Percentiles rank a stretch among this genome's conserved stretches.
Evolutionary conservation across 2,888 invertebrate species (phyloP).

Genomic region (Patella depressa): DNA sequence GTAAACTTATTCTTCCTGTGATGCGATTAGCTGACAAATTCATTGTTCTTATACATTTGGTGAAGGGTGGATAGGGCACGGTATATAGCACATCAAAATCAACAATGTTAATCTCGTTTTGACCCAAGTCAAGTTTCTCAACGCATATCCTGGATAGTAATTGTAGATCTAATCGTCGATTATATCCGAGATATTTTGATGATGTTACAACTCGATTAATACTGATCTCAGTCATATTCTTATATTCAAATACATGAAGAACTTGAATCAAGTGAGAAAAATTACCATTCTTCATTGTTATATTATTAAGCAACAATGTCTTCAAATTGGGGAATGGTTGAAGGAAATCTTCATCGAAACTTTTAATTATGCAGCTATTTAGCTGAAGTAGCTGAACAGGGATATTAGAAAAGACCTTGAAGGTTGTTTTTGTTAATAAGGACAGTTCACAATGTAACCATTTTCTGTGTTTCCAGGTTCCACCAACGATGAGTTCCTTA

Average conservation of each 20-base stretch:
- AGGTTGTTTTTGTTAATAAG: not conserved
- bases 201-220: not conserved
- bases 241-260: not conserved
- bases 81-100: not conserved
- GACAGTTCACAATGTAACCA: not conserved
- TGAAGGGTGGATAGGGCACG: not conserved
- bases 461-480: not conserved
- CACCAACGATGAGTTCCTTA: not conserved
- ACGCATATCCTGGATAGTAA: not conserved
- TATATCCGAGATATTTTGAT: not conserved
- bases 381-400: not conserved
- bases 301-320: not conserved
- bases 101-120: not conserved
- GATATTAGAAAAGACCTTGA: not conserved
- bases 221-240: not conserved
- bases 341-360: not conserved
- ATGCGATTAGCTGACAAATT: not conserved
- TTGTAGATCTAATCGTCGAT: not conserved
- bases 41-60: not conserved
- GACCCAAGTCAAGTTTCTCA: not conserved
- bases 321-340: not conserved
- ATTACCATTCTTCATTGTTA: not conserved
- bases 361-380: not conserved
- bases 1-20: not conserved
- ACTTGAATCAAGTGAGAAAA: not conserved